A percentile compares a stretch with the other conserved stretches of the same genome.
Conservation (phyloP, 2,888 invertebrate genomes). For the Andrena dorsata region DNA sequence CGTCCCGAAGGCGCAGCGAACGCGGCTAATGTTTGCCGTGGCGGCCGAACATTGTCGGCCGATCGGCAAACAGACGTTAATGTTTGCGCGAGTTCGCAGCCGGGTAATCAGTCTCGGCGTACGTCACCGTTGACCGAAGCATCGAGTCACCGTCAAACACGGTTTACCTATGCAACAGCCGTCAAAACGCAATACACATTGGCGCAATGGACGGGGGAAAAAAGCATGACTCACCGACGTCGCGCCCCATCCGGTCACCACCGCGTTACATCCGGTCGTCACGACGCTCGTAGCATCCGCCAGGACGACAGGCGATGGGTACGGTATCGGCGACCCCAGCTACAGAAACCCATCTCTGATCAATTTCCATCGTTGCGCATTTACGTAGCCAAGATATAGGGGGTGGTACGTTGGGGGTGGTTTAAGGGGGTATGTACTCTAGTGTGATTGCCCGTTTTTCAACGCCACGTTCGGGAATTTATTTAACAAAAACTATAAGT, state of each 20-base stretch:
- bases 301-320: constrained; percentile 50
- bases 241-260: constrained; percentile 79
- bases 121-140: constrained; percentile 51
- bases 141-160: constrained; percentile 43
- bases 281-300: constrained; percentile 36
- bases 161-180: constrained; percentile 39
- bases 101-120: constrained; percentile 58
- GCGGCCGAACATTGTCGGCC: constrained; percentile 51
- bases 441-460: no score
- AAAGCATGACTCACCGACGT: constrained; percentile 66
- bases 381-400: no score
- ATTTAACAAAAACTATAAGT: no score
- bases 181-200: constrained; percentile 23
- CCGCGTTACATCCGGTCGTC: constrained; percentile 36
- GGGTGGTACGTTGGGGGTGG: no score
- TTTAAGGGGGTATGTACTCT: no score
- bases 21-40: constrained; percentile 37
- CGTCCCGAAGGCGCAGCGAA: neutral
- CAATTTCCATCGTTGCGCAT: no score
- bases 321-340: constrained; percentile 20
- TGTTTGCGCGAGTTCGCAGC: constrained; percentile 55
- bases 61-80: constrained; percentile 60
- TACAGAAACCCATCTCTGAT: neutral
- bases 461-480: no score
- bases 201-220: neutral